phyloP scores from a whole-genome alignment of 2,113 vertebrate genomes.

The Oenanthe melanoleuca region DNA sequence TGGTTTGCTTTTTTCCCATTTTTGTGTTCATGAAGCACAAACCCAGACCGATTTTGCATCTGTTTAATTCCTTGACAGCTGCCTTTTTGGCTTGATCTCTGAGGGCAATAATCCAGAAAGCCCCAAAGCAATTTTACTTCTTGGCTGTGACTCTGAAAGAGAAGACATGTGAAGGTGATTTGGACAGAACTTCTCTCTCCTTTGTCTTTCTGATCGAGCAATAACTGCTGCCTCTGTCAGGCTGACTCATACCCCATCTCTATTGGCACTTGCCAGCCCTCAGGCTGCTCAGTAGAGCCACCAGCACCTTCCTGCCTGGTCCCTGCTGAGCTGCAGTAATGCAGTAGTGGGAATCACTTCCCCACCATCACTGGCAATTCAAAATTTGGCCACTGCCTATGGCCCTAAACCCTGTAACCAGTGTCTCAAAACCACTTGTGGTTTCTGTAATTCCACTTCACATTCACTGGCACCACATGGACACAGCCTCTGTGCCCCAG shows the following conservation, averaged over 20 bases:
- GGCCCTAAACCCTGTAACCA: not conserved
- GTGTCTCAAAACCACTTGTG: not conserved
- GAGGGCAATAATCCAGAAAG: not conserved
- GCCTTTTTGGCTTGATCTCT: not conserved
- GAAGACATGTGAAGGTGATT: not conserved
- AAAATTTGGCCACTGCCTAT: not conserved
- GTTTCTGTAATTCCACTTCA: not conserved
- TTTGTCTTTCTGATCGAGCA: not conserved
- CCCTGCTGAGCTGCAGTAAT: not conserved
- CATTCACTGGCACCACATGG: fast-evolving
- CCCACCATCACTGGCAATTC: not conserved
- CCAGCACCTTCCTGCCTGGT: not conserved
- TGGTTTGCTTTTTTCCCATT: not conserved
- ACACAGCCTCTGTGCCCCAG: not conserved
- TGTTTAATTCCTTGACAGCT: not conserved
- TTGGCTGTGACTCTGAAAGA: not conserved
- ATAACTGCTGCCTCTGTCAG: not conserved
- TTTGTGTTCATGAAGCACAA: not conserved
- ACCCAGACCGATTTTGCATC: not conserved
- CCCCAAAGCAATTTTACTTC: not conserved
- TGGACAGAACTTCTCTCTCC: not conserved
- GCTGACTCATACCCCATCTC: not conserved
- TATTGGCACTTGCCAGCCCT: not conserved
- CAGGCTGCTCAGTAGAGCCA: not conserved
- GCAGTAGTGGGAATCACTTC: not conserved